Conservation (phyloP, 2,797 vertebrate genomes). For the Anguilla anguilla region DNA sequence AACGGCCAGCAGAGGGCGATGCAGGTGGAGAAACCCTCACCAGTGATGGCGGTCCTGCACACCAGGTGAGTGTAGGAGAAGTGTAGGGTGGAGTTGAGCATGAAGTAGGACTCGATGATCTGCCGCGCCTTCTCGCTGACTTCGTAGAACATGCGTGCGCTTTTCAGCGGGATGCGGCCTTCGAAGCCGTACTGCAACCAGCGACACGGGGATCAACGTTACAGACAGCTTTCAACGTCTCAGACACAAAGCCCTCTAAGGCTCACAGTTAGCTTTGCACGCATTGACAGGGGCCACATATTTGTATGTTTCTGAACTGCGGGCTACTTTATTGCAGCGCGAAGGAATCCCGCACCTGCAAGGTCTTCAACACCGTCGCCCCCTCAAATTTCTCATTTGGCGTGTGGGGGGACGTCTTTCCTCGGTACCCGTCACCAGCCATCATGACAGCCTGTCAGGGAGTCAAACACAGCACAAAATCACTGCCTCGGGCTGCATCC, state of each 20-base stretch:
- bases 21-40: constrained; percentile 61
- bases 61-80: constrained; percentile 98
- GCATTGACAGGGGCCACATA: neutral
- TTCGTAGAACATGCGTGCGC: constrained; percentile 91
- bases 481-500: neutral
- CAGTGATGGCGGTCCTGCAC: constrained; percentile 90
- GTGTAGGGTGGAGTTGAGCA: constrained; percentile 90
- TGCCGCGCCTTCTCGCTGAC: constrained; percentile 88
- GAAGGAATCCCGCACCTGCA: constrained; percentile 75
- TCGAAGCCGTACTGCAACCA: constrained; percentile 87
- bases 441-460: constrained; percentile 79
- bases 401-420: constrained; percentile 93
- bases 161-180: constrained; percentile 85
- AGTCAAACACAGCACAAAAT: neutral
- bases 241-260: neutral
- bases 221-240: neutral
- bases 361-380: constrained; percentile 90
- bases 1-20: neutral
- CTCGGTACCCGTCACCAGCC: constrained; percentile 92
- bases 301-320: neutral
- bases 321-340: neutral
- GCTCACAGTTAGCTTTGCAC: neutral
- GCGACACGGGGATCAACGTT: neutral
- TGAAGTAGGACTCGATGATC: constrained; percentile 92
- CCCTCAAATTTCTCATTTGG: constrained; percentile 97